phyloP scores from a whole-genome alignment of 2,888 invertebrate species.

The Aporophyla lueneburgensis region DNA sequence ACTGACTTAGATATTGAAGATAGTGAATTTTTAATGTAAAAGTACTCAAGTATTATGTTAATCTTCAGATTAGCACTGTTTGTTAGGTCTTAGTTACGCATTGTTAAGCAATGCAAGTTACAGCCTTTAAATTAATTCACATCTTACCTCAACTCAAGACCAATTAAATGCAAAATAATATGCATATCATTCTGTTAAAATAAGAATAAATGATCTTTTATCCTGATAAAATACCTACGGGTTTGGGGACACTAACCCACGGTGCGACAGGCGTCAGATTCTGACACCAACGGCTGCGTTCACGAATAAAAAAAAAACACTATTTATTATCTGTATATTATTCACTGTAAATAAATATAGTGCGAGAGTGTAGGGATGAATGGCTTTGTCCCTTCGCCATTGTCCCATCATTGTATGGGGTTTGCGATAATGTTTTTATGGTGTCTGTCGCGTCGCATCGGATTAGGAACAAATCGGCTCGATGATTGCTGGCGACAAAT shows the following conservation, averaged over 20 bases:
- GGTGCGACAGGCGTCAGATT: conserved; percentile 81
- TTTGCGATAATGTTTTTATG: conserved; percentile 81
- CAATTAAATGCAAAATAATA: neutral
- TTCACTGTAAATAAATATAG: conserved; percentile 87
- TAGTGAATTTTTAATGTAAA: conserved; percentile 11
- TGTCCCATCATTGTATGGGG: conserved; percentile 79
- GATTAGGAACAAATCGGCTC: conserved; percentile 83
- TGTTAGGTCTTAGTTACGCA: neutral
- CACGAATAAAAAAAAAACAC: conserved; percentile 75
- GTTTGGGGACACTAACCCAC: conserved; percentile 66
- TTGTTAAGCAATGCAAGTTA: conserved; percentile 23
- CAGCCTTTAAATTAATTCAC: conserved; percentile 11
- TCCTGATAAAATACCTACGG: conserved; percentile 44
- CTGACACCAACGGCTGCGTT: conserved; percentile 85
- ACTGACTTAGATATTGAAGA: conserved; percentile 2
- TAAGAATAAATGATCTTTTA: conserved; percentile 20
- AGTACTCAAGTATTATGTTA: neutral
- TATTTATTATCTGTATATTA: conserved; percentile 89
- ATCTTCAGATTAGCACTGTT: conserved; percentile 4
- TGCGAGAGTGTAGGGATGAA: conserved; percentile 78
- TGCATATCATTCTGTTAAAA: too few relatives aligned
- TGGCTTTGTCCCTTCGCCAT: conserved; percentile 82
- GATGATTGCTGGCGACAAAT: conserved; percentile 84
- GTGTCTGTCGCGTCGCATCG: conserved; percentile 76
- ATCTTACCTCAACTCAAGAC: neutral